Base-by-base conservation (phyloP, 2,888 invertebrate species). In the Barypeithes pellucidus region DNA sequence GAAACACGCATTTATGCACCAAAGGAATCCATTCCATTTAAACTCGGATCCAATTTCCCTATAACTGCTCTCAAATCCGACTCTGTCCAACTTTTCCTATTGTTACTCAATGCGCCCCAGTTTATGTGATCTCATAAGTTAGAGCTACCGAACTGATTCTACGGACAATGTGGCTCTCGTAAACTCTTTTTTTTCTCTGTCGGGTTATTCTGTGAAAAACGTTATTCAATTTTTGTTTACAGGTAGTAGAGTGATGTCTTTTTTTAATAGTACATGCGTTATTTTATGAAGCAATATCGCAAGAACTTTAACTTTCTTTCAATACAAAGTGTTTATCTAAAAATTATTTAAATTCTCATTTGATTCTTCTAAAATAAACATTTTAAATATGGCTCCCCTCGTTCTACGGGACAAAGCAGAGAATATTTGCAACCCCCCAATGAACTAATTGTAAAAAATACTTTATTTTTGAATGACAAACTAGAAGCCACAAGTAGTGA, bases 11-110 rank as follows among this genome's bases (percentile, higher is more conserved):
- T 20, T 45, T 62, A 45, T 43, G 45, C 24, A 62, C 24, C 24
- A 24, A 62, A 43, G 24, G 45, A 20, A 16, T 20, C 18, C 11
- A 22, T 60, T 41, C 43, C 41, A 60, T 60, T 43, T 22, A 36
- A 60, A 60, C 60, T 60, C 11, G 36, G 20, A 43, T 43, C 43
- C 36, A 45, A 62, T 62, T 62, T n/a, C 54, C 57, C 65, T 14
- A 11, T 24, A 59, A 59, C 33, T 36, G 43, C 29, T 57, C 60
- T 67, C 24, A 67, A 67, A 47, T 67, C 67, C 67, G 33, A 20
- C 45, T 43, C 67, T 67, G 67, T 33, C 43, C 47, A 60, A 67
- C 67, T 67, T 67, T 67, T 67, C 47, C 67, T 59, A 67, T 67
- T 67, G 45, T 60, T 67, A 60, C 67, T 57, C 67, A 67, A 60